phyloP scores from a whole-genome alignment of 2,888 invertebrate genomes.

The Drosophila emarginata region DNA sequence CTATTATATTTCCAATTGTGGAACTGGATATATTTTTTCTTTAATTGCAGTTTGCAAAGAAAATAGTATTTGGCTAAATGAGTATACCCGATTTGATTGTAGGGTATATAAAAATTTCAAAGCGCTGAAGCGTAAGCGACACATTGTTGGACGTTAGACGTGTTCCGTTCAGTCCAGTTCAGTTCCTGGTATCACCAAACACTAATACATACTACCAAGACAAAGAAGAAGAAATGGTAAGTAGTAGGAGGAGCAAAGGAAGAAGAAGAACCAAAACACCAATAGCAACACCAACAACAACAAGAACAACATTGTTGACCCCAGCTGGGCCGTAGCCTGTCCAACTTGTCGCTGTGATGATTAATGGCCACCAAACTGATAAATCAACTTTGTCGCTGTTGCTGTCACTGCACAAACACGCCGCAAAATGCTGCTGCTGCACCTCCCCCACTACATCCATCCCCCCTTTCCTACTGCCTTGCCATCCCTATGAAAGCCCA shows the following conservation, averaged over 20 bases:
- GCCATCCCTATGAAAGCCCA: too few relatives aligned
- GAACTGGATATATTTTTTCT: too few relatives aligned
- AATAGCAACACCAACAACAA: not conserved
- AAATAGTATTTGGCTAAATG: not conserved
- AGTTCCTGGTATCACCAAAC: conserved; percentile 10
- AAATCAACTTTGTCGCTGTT: conserved; percentile 79
- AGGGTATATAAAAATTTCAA: conserved; percentile 46
- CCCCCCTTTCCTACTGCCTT: conserved; percentile 15
- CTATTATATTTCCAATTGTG: too few relatives aligned
- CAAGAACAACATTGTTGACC: conserved; percentile 62
- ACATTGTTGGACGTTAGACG: conserved; percentile 58
- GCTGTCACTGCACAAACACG: conserved; percentile 74
- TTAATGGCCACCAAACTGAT: conserved; percentile 79
- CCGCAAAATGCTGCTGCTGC: conserved; percentile 64
- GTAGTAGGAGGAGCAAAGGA: not conserved
- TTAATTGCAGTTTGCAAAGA: too few relatives aligned
- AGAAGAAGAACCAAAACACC: not conserved
- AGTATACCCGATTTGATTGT: not conserved
- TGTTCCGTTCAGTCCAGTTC: conserved; percentile 5
- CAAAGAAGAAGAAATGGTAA: not conserved
- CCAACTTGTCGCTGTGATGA: conserved; percentile 79
- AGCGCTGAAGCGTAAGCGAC: conserved; percentile 74
- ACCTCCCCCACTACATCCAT: conserved; percentile 38
- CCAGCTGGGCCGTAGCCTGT: conserved; percentile 76
- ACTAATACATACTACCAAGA: conserved; percentile 8